phyloP scores from a whole-genome alignment of 2,113 vertebrate species.

The Sigmodon hispidus region DNA sequence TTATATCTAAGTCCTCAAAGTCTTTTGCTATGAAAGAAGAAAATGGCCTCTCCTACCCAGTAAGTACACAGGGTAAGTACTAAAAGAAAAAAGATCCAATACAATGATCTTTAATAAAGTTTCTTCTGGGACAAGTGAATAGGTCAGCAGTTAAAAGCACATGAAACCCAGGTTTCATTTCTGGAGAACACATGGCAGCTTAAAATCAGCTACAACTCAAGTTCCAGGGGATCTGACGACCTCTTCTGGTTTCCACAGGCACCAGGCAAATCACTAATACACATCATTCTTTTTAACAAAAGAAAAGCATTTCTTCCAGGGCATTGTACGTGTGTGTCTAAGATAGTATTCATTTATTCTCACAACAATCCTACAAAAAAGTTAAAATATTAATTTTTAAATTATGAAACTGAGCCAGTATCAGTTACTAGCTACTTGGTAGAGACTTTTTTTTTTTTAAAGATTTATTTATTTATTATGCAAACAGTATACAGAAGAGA shows the following conservation, averaged over 20 bases:
- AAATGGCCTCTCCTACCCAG: neutral
- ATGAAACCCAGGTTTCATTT: neutral
- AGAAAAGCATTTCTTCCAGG: neutral
- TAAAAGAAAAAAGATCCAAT: neutral
- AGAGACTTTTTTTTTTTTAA: too few species aligned
- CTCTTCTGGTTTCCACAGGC: neutral
- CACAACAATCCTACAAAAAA: slow-evolving; percentile 47
- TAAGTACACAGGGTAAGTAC: neutral
- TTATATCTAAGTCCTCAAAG: slow-evolving; percentile 35
- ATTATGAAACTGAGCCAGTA: slow-evolving; percentile 51
- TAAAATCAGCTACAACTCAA: neutral
- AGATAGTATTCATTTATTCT: neutral
- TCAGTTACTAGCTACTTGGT: neutral
- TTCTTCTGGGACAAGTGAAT: neutral
- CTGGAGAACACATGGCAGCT: neutral
- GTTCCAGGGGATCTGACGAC: neutral
- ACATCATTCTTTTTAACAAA: neutral
- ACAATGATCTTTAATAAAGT: slow-evolving; percentile 13
- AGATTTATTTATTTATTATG: too few species aligned
- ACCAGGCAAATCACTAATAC: neutral
- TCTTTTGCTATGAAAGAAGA: slow-evolving; percentile 38
- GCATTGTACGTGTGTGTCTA: neutral
- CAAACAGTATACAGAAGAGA: too few species aligned
- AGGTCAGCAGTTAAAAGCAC: neutral
- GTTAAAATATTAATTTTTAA: slow-evolving; percentile 39